A percentile compares a stretch with the other conserved stretches of the same genome.
phyloP scores from a whole-genome alignment of 2,888 invertebrate genomes.

The Parnassius apollo region DNA sequence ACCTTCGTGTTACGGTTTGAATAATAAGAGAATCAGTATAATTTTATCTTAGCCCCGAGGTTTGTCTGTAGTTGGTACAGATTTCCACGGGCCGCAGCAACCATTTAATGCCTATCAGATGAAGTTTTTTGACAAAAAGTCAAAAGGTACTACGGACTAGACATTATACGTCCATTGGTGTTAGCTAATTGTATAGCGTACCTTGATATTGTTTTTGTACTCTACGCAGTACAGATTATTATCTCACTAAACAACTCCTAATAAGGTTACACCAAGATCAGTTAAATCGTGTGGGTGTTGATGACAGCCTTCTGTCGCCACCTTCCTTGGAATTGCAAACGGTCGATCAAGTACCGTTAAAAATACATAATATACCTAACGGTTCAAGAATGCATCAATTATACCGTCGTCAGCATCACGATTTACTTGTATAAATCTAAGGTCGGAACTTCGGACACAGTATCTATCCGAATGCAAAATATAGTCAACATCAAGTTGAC shows the following conservation, averaged over 20 bases:
- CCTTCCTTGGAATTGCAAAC: conserved; percentile 7
- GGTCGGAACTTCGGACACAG: not conserved
- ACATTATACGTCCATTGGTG: too few species aligned
- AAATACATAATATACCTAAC: not conserved
- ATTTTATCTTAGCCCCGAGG: too few species aligned
- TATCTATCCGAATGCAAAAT: not conserved
- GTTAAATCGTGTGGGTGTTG: conserved; percentile 17
- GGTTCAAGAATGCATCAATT: not conserved
- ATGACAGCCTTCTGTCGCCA: conserved; percentile 14
- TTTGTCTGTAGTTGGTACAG: too few species aligned
- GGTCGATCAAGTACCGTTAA: conserved; percentile 5
- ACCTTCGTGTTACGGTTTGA: too few species aligned
- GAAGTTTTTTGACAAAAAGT: too few species aligned
- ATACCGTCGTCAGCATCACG: not conserved
- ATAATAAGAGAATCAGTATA: too few species aligned
- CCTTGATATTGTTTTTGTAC: conserved; percentile 5
- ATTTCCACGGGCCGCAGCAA: too few species aligned
- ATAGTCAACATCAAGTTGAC: too few species aligned
- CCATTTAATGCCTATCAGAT: too few species aligned
- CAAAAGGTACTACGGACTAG: too few species aligned
- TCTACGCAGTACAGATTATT: conserved; percentile 4
- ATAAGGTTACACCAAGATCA: conserved; percentile 15
- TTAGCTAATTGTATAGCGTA: not conserved
- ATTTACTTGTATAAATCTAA: conserved; percentile 2
- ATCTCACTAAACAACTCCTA: conserved; percentile 19